Base-by-base conservation (phyloP, 2,797 vertebrate genomes). In the Enteromius afrohamiltoni region DNA sequence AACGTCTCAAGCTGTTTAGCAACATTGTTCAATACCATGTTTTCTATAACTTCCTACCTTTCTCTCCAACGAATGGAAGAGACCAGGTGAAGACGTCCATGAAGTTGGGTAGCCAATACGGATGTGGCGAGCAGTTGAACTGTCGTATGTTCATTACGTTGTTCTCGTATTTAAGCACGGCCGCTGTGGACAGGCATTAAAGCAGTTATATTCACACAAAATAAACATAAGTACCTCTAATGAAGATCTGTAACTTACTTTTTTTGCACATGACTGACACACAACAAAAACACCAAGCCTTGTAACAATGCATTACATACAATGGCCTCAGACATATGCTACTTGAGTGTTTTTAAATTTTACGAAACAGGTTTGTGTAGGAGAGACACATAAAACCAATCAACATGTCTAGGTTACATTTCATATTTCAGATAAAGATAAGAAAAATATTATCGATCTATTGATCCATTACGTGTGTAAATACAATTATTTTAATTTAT, bases 51-150 rank as follows among this genome's bases (percentile, higher is more conserved):
- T 83, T 87, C 51, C 0, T 85, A 99, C 97, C 97, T 94, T 99
- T 99, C 88, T 99, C 97, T 79, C 98, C 98, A 79, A 99, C 98
- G 70, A 99, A 98, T 0, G 98, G 98, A 92, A 98, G 95, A 29
- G 98, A 99, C 98, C 98, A 99, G 84, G 98, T 99, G 91, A 99
- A 99, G 87, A 99, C 98, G 64, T 99, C 98, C 98, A 99, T 99
- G 94, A 99, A 99, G 91, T 99, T 99, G 80, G 97, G 97, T 91
- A 99, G 95, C 98, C 98, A 99, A 92, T 99, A 99, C 0, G 98
- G 98, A 85, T 99, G 98, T 74, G 98, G 97, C 58, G 98, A 99
- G 87, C 97, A 99, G 95, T 99, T 99, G 93, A 99, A 99, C 92
- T 99, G 98, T 79, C 98, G 96, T 91, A 99, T 99, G 89, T 99